These are phyloP conservation scores for Drosophila niveifrons DNA, from an alignment of 2,888 invertebrate genomes.

Conservation along the genomic window DNA sequence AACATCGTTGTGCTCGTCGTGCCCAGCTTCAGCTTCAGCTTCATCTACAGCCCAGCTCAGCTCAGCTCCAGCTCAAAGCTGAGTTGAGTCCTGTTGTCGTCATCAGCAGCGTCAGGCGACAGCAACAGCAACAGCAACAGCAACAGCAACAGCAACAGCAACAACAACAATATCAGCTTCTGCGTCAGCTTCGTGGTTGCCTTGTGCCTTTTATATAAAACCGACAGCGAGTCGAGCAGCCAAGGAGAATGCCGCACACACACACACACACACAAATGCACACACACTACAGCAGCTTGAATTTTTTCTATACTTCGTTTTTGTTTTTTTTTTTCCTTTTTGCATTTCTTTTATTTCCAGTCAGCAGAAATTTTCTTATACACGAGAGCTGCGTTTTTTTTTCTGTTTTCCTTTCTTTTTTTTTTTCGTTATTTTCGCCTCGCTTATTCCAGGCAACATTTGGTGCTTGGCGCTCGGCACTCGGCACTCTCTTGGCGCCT, in stretches of 20 bases:
- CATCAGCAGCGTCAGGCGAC: slow-evolving; percentile 48
- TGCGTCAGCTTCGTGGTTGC: slow-evolving; percentile 47
- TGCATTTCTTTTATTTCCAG: slow-evolving; percentile 70
- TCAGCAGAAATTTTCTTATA: slow-evolving; percentile 73
- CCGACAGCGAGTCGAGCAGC: slow-evolving; percentile 57
- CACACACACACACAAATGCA: slow-evolving; percentile 28
- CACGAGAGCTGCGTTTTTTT: slow-evolving; percentile 63
- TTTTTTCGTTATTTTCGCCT: slow-evolving; percentile 32
- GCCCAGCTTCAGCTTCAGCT: slow-evolving; percentile 11
- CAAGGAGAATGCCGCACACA: slow-evolving; percentile 60
- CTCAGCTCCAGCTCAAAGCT: slow-evolving; percentile 47
- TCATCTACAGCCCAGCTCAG: slow-evolving; percentile 10
- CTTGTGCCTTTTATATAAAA: slow-evolving; percentile 63
- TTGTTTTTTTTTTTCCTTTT: slow-evolving; percentile 44
- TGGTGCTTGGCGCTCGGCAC: slow-evolving; percentile 31
- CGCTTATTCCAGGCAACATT: slow-evolving; percentile 50
- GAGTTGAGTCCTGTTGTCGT: slow-evolving; percentile 52
- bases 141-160: slow-evolving; percentile 30
- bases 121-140: slow-evolving; percentile 45
- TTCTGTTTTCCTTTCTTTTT: slow-evolving; percentile 13
- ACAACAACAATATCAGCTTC: slow-evolving; percentile 46
- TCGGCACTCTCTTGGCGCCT: slow-evolving; percentile 59
- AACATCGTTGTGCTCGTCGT: slow-evolving; percentile 33
- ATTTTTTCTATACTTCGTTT: slow-evolving; percentile 42
- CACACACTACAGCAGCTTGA: slow-evolving; percentile 39